Evolutionary conservation across 2,113 vertebrate species (phyloP), one percentile per base, ranked within the genome.

Genomic region (Mirounga angustirostris): DNA sequence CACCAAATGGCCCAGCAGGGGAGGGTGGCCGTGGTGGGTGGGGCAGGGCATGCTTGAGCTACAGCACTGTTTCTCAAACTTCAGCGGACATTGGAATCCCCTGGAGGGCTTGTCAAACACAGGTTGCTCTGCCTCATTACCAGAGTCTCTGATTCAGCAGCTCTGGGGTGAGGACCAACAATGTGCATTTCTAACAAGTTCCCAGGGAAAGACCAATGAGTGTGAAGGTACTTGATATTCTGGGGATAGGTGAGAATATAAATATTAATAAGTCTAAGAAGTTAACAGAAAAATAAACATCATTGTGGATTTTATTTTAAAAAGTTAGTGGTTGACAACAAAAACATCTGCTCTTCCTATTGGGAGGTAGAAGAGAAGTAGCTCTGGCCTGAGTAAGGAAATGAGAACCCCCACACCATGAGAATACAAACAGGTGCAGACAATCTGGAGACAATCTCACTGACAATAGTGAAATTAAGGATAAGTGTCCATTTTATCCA

Each of bases 301-400:
- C 82, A 59, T 22, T 73, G n/a, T 59, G 33, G n/a, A 56, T 90
- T 90, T 85, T 80, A 56, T 90, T 90, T 85, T 80, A 94, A 24
- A 56, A 85, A 40, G 52, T 83, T 65, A 93, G 84, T n/a, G 11
- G 28, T 54, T 90, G 61, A 54, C 86, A 96, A 54, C 14, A 84
- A 36, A 43, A 46, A 46, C 22, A 26, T 74, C 24, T 74, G 73
- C 73, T 74, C 40, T 74, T 74, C 43, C 40, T 69, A 16, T 52
- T 22, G 16, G 86, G 69, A 85, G 26, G 80, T 14, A 52, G 33
- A 73, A 81, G 52, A 43, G 30, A 61, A 84, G 19, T 16, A 12
- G 40, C 40, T 69, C 40, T 59, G 46, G 52, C 65, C 58, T 19
- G 24, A 78, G 8, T 36, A 82, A 30, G 12, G n/a, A 26, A 85